Evolutionary conservation across 92 coral and sea anemone species (phyloP).

Genomic region (Blastomussa wellsi): DNA sequence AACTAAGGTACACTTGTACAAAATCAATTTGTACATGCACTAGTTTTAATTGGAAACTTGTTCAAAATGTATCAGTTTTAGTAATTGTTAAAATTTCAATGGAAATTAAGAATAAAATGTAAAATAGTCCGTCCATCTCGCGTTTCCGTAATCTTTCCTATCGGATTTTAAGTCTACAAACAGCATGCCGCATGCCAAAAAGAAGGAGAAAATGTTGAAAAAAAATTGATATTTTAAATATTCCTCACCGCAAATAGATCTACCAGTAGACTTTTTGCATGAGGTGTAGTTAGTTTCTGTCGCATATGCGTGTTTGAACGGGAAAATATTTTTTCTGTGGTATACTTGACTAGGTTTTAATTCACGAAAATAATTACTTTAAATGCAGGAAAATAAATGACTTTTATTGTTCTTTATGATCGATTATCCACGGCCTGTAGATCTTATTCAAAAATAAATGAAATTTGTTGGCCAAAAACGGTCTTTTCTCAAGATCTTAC

Average conservation of each 20-base stretch:
- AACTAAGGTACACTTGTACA: neutral
- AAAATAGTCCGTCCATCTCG: neutral
- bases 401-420: neutral
- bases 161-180: constrained; percentile 16
- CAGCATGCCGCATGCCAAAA: neutral
- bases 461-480: neutral
- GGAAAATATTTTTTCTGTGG: neutral
- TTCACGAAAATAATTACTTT: neutral
- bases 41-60: neutral
- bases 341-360: neutral
- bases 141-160: constrained; percentile 7
- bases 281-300: neutral
- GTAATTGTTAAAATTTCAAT: neutral
- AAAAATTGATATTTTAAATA: neutral
- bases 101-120: constrained; percentile 2
- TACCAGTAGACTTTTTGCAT: no score
- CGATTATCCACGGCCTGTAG: neutral
- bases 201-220: no score
- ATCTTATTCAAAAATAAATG: neutral
- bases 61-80: neutral
- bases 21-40: neutral
- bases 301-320: neutral
- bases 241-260: neutral
- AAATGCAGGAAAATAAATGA: neutral
- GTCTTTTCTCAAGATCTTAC: neutral